A percentile compares a stretch with the other conserved stretches of the same genome.
phyloP scores from a whole-genome alignment of 2,888 invertebrate species.

The Serripes groenlandicus region DNA sequence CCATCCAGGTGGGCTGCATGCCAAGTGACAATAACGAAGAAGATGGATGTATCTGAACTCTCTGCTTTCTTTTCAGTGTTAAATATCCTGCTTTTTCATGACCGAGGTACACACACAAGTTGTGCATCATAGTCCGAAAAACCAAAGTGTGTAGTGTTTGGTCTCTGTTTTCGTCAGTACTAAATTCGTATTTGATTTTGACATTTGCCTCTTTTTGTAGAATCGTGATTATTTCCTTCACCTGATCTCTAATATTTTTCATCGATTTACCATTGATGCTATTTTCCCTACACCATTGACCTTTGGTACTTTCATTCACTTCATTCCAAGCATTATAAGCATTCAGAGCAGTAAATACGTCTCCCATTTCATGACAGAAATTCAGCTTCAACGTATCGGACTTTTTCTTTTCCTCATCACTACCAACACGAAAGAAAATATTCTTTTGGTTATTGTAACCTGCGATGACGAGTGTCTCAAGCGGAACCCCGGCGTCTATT shows the following conservation, averaged over 20 bases:
- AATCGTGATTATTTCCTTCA: conserved; percentile 72
- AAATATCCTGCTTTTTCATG: conserved; percentile 79
- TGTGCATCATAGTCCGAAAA: conserved; percentile 71
- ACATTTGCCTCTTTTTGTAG: conserved; percentile 72
- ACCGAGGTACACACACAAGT: conserved; percentile 79
- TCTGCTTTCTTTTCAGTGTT: conserved; percentile 61
- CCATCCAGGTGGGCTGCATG: conserved; percentile 76
- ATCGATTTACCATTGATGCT: conserved; percentile 84
- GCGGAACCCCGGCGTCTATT: conserved; percentile 69
- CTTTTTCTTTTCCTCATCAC: conserved; percentile 75
- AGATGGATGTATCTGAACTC: conserved; percentile 81
- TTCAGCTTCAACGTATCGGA: conserved; percentile 76
- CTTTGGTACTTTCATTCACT: conserved; percentile 73
- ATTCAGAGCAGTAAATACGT: conserved; percentile 78
- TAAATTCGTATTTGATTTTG: conserved; percentile 63
- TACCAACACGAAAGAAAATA: conserved; percentile 80
- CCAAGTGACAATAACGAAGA: conserved; percentile 74
- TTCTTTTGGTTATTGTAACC: conserved; percentile 78
- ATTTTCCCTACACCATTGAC: conserved; percentile 83
- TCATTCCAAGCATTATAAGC: conserved; percentile 79
- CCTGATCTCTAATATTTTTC: conserved; percentile 73
- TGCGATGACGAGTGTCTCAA: conserved; percentile 81
- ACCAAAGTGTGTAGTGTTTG: conserved; percentile 70
- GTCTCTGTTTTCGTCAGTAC: conserved; percentile 41
- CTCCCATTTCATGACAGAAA: conserved; percentile 81